phyloP scores from a whole-genome alignment of 2,888 invertebrate species.

The Drosophila histrio region DNA sequence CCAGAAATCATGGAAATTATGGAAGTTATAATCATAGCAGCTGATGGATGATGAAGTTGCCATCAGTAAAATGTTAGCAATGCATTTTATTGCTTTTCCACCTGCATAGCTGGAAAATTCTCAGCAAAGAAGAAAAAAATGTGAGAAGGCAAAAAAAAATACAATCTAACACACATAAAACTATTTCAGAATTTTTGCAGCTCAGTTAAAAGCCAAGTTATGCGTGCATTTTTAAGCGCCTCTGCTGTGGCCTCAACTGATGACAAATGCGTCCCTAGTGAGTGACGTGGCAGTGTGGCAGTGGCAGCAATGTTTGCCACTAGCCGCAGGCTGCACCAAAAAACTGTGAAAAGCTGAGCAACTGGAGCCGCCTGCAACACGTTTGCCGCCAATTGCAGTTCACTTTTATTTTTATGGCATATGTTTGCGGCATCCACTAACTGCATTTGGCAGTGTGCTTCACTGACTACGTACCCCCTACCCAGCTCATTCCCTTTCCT shows the following conservation, averaged over 20 bases:
- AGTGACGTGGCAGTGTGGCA: slow-evolving; percentile 33
- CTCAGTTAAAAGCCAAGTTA: slow-evolving; percentile 68
- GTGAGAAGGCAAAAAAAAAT: background rate
- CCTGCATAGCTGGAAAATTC: slow-evolving; percentile 39
- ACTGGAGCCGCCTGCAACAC: slow-evolving; percentile 9
- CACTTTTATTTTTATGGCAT: slow-evolving; percentile 47
- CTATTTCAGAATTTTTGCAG: slow-evolving; percentile 51
- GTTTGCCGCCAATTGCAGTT: slow-evolving; percentile 60
- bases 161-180: slow-evolving; percentile 18
- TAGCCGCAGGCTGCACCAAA: slow-evolving; percentile 19
- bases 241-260: slow-evolving; percentile 26
- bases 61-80: slow-evolving; percentile 46
- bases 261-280: slow-evolving; percentile 73
- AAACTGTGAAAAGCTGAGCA: background rate
- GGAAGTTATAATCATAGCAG: slow-evolving; percentile 14
- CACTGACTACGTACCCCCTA: slow-evolving; percentile 11
- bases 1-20: background rate
- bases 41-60: slow-evolving; percentile 38
- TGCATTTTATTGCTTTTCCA: slow-evolving; percentile 61
- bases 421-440: slow-evolving; percentile 49
- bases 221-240: slow-evolving; percentile 60
- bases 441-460: slow-evolving; percentile 59
- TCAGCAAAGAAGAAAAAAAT: background rate
- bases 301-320: slow-evolving; percentile 1
- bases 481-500: background rate